Conservation (phyloP, 37 sponge, comb jelly and placozoan species). For the Oscarella lobularis region DNA sequence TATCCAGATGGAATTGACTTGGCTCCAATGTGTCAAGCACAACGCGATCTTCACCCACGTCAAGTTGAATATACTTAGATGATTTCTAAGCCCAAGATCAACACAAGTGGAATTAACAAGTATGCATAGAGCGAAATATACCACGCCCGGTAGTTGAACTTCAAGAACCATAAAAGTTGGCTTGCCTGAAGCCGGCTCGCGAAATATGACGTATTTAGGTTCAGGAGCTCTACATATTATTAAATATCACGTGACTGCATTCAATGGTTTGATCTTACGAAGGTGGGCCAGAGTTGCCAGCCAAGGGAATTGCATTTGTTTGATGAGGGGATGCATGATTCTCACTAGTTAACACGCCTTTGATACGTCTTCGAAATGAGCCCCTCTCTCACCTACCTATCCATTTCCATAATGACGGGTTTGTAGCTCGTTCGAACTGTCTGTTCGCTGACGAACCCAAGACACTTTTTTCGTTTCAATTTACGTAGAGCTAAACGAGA, state of each 20-base stretch:
- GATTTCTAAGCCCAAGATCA: constrained; percentile 11
- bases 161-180: constrained; percentile 74
- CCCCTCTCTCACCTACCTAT: constrained; percentile 7
- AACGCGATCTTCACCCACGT: constrained; percentile 82
- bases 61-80: constrained; percentile 28
- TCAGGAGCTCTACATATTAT: constrained; percentile 19
- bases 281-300: too few relatives aligned
- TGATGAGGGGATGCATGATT: too few relatives aligned
- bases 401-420: constrained; percentile 72
- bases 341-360: not conserved
- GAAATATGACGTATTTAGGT: constrained; percentile 53
- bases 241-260: too few relatives aligned
- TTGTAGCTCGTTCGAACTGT: constrained; percentile 49
- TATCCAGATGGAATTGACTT: constrained; percentile 44
- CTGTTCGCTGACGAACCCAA: constrained; percentile 71
- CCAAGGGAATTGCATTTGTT: too few relatives aligned
- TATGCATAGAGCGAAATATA: constrained; percentile 15
- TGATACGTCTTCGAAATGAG: not conserved
- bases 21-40: constrained; percentile 41
- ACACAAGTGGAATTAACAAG: not conserved
- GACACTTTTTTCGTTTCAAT: constrained; percentile 56
- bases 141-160: constrained; percentile 69
- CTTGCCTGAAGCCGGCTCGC: constrained; percentile 69
- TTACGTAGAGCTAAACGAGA: constrained; percentile 9
- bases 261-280: too few relatives aligned